phyloP scores from a whole-genome alignment of 2,797 vertebrate genomes.

The Pseudotriccus pelzelni region DNA sequence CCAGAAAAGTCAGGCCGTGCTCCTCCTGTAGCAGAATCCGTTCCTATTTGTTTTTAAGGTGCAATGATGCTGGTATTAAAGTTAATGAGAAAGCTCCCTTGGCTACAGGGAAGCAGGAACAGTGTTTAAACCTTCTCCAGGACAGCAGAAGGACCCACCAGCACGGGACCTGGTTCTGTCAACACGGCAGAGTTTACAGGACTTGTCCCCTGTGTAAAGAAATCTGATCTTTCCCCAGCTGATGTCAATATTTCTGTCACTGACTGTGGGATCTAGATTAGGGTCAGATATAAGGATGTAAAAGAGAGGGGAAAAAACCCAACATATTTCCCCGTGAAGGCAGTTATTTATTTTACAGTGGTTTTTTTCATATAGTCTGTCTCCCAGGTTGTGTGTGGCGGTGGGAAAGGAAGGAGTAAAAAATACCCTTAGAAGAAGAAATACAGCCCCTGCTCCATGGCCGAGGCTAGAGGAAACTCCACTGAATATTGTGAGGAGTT shows the following conservation, averaged over 20 bases:
- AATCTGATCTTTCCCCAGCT: conserved; percentile 35
- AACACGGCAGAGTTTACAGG: conserved; percentile 53
- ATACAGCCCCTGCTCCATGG: background rate
- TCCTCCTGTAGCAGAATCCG: background rate
- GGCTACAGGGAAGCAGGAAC: background rate
- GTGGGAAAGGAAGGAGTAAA: conserved; percentile 4
- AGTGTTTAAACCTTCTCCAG: conserved; percentile 1
- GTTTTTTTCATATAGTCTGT: background rate
- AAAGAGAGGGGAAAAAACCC: background rate
- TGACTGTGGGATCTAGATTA: conserved; percentile 46
- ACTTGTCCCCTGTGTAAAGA: conserved; percentile 27
- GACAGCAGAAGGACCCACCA: conserved; percentile 32
- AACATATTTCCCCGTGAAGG: background rate
- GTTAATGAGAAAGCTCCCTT: background rate
- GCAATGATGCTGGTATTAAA: background rate
- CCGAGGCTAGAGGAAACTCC: background rate
- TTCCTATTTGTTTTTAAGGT: background rate
- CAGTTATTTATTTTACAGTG: conserved; percentile 41
- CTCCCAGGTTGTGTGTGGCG: background rate
- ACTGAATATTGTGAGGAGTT: background rate
- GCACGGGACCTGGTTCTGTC: conserved; percentile 52
- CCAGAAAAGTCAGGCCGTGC: background rate
- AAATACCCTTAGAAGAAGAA: background rate
- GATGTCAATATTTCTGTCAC: conserved; percentile 67
- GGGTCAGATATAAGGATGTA: conserved; percentile 46